Evolutionary conservation across 2,888 invertebrate species (phyloP), one percentile per base, ranked within the genome.

Genomic region (Oscheius sp.): DNA sequence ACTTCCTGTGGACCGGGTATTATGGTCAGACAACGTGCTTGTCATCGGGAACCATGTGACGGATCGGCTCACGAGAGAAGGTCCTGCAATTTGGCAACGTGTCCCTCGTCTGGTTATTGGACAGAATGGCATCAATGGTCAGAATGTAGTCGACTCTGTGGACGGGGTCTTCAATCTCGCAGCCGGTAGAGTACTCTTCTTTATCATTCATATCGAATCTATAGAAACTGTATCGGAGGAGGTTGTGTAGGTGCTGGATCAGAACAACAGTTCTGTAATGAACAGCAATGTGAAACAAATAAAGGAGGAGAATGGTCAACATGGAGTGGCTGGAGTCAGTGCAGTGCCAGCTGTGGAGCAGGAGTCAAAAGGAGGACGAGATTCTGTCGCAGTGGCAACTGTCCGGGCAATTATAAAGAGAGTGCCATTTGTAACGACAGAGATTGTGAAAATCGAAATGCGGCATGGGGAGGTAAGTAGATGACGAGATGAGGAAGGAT

Each of bases 391-490:
- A 73, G 74, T 57, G 80, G 82, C 47, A 80, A 80, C 61, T 86
- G 85, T 68, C 80, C 81, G 1, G 82, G 83, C 45, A 75, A 75
- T 67, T 80, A 73, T 68, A 79, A 78, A 36, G 84, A 85, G 50
- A 76, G 81, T 24, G 79, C 77, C 6, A 74, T 78, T 50, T 85
- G 85, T 66, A 82, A 81, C 59, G 80, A 80, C 51, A 64, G 80
- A 9, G 75, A 80, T 1, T 85, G 85, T 68, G 73, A 78, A 57
- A 74, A 71, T 57, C 64, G 75, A 51, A 83, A 82, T 66, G 83
- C 84, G 24, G 72, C 77, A 9, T 85, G 85, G 85, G 85, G 85
- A 77, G 85, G 85, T 84, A 62, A 80, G 80, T 49, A 49, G n/a
- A 24, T 20, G 14, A 33, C 38, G 36, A 20, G 50, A 50, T 49